Evolutionary conservation across 2,113 vertebrate species (phyloP).

Genomic region (Egretta garzetta): DNA sequence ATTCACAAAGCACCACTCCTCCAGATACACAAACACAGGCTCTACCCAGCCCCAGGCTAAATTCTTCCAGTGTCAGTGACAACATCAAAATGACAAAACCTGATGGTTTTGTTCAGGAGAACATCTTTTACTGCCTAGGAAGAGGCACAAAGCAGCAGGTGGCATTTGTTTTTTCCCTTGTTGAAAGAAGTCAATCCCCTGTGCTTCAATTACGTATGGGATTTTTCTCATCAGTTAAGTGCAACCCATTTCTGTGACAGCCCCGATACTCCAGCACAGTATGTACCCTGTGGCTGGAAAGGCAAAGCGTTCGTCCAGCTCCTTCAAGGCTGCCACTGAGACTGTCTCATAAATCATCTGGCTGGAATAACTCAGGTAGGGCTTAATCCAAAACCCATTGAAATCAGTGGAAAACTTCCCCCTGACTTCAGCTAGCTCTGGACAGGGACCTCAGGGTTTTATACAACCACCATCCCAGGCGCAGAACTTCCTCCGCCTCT

Average conservation of each 20-base stretch:
- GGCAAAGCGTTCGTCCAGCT: not conserved
- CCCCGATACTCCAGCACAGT: not conserved
- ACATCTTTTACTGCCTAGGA: not conserved
- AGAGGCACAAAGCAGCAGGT: not conserved
- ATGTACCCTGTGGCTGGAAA: not conserved
- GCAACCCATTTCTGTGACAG: not conserved
- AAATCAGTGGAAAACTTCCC: not conserved
- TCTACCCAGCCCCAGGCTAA: not conserved
- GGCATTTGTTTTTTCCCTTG: not conserved
- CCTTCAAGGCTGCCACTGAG: not conserved
- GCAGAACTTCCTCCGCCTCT: not conserved
- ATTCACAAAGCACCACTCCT: not conserved
- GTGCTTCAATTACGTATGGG: not conserved
- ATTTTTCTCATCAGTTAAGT: not conserved
- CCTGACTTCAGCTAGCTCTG: not conserved
- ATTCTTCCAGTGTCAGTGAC: not conserved
- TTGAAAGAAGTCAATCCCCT: not conserved
- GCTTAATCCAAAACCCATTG: not conserved
- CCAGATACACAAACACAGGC: not conserved
- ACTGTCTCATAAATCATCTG: not conserved
- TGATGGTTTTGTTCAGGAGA: not conserved
- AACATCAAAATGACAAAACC: not conserved
- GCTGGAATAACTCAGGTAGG: not conserved
- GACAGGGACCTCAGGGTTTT: not conserved
- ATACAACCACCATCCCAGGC: accelerated